Evolutionary conservation across 2,888 invertebrate genomes (phyloP), one percentile per base, ranked within the genome.

Genomic region (Archips xylosteana): DNA sequence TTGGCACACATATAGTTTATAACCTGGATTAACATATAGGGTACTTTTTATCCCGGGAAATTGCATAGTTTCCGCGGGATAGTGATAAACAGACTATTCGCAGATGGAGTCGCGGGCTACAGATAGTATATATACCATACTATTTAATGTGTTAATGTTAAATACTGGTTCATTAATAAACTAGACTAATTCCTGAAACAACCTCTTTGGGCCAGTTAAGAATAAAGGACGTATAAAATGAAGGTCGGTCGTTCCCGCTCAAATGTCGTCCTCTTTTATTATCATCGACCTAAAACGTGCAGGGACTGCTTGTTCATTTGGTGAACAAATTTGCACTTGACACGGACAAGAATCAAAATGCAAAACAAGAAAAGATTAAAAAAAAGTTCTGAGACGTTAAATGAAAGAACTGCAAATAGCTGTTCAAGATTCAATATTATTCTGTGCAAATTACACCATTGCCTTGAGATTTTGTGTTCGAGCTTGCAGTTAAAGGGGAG

Each of bases 361-460:
- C 69, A 74, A 60, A 69, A 60, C 69, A 64, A 61, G 45, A 42
- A 36, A 49, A 62, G 61, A 66, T 45, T 63, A 72, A 39, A 71
- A 51, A 72, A 70, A 75, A 63, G 69, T 65, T 71, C 69, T 65
- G 71, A 70, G 70, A 71, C 75, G 75, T 70, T 76, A 74, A 76
- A 76, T 71, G 69, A 70, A 83, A 79, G 76, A 80, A 83, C 77
- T 81, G 83, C 76, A 83, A 85, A 85, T 82, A 78, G 78, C 80
- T 78, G 77, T 80, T 85, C 79, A 67, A 82, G 79, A 83, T 86
- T 86, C 84, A 87, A 86, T 88, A 84, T 85, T 82, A 85, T 89
- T 83, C 81, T 78, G 85, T 83, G 85, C 84, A 87, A 89, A 89
- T 87, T 83, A 83, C 82, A 80, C 81, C 80, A 83, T 83, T 79